These are phyloP conservation scores for Agonopterix arenella DNA, from an alignment of 2,888 invertebrate species.

Conservation along the genomic window DNA sequence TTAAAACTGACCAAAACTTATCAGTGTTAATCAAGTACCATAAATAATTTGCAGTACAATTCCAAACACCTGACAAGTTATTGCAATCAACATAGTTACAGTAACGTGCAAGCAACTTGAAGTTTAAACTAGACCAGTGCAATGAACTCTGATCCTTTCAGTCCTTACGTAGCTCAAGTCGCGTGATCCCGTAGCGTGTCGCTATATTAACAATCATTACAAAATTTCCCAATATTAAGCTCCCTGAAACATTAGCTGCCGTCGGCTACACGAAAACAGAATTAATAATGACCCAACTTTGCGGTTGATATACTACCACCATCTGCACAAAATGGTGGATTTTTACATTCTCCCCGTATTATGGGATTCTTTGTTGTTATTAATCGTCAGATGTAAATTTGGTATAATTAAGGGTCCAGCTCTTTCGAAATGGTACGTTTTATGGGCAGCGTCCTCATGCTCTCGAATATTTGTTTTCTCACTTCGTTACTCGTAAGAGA, in stretches of 20 bases:
- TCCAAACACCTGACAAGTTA: too few species aligned
- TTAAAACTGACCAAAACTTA: too few species aligned
- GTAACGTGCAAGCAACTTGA: background rate
- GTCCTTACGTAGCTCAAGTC: conserved; percentile 35
- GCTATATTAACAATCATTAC: conserved; percentile 69
- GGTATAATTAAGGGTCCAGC: too few species aligned
- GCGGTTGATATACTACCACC: conserved; percentile 49
- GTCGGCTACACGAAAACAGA: conserved; percentile 61
- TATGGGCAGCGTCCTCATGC: too few species aligned
- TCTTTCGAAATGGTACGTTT: conserved; percentile 7
- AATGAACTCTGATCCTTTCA: conserved; percentile 38
- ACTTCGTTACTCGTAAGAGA: too few species aligned
- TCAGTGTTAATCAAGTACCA: too few species aligned
- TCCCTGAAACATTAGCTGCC: conserved; percentile 57
- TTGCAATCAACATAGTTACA: too few species aligned
- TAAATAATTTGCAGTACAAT: background rate
- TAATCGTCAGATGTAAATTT: conserved; percentile 19
- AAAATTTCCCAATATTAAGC: conserved; percentile 70
- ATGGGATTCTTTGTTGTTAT: conserved; percentile 35
- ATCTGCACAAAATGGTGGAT: conserved; percentile 55
- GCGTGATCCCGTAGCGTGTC: conserved; percentile 64
- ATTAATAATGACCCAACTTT: conserved; percentile 69
- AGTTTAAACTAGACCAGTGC: background rate
- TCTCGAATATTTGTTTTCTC: too few species aligned
- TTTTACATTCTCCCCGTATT: conserved; percentile 38